Conservation (phyloP, 2,113 vertebrate species). For the Prunella fulvescens region DNA sequence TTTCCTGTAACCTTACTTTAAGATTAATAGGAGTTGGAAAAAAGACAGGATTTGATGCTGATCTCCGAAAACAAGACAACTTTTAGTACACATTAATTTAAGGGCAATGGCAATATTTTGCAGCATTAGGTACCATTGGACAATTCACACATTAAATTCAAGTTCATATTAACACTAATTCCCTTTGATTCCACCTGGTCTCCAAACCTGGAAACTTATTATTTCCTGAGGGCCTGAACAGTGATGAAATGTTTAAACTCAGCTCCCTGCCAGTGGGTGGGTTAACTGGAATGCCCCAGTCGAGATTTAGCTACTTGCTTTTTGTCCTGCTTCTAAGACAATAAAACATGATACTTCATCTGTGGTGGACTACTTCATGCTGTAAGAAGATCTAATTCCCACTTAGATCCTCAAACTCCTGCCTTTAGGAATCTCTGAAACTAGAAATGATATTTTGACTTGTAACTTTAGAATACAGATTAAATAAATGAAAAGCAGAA, state of each 20-base stretch:
- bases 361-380: not conserved
- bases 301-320: not conserved
- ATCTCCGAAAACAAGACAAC: not conserved
- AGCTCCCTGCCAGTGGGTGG: not conserved
- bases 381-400: not conserved
- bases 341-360: not conserved
- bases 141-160: not conserved
- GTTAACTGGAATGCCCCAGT: not conserved
- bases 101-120: not conserved
- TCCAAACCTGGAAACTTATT: not conserved
- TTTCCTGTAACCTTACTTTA: not conserved
- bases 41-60: not conserved
- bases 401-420: not conserved
- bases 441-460: not conserved
- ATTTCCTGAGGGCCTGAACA: not conserved
- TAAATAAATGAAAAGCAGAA: not conserved
- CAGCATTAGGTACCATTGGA: not conserved
- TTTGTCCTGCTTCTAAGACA: not conserved
- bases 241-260: not conserved
- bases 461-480: not conserved
- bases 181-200: not conserved
- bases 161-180: not conserved
- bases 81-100: not conserved
- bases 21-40: not conserved
- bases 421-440: not conserved